Conservation (phyloP, 2,888 invertebrate species). For the Serripes groenlandicus region DNA sequence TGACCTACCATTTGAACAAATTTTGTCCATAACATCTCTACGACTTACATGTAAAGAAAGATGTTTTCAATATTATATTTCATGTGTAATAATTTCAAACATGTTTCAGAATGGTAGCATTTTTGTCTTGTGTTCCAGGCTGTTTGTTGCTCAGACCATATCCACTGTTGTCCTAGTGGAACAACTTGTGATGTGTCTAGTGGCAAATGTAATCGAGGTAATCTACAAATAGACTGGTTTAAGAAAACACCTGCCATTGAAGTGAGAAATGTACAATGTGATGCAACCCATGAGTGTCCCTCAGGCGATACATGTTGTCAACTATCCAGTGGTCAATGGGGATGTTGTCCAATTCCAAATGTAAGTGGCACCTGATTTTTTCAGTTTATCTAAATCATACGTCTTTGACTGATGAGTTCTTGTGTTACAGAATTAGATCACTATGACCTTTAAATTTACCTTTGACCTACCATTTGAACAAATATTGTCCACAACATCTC, state of each 20-base stretch:
- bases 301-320: conserved; percentile 72
- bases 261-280: conserved; percentile 5
- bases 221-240: conserved; percentile 52
- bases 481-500: too few species aligned
- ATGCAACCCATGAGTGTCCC: conserved; percentile 47
- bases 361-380: conserved; percentile 42
- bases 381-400: too few species aligned
- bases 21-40: too few species aligned
- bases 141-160: conserved; percentile 82
- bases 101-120: too few species aligned
- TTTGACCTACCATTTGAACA: too few species aligned
- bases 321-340: conserved; percentile 54
- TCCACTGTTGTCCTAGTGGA: conserved; percentile 77
- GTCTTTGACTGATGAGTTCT: too few species aligned
- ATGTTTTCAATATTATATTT: too few species aligned
- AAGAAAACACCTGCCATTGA: conserved; percentile 38
- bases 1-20: too few species aligned
- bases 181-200: conserved; percentile 72
- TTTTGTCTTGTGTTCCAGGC: conserved; percentile 69
- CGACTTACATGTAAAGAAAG: too few species aligned
- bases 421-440: too few species aligned
- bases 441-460: too few species aligned
- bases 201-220: conserved; percentile 50
- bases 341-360: conserved; percentile 73
- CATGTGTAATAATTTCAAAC: too few species aligned